Base-by-base conservation (phyloP, 1,140 invertebrate genomes). In the Zaprionus africanus region DNA sequence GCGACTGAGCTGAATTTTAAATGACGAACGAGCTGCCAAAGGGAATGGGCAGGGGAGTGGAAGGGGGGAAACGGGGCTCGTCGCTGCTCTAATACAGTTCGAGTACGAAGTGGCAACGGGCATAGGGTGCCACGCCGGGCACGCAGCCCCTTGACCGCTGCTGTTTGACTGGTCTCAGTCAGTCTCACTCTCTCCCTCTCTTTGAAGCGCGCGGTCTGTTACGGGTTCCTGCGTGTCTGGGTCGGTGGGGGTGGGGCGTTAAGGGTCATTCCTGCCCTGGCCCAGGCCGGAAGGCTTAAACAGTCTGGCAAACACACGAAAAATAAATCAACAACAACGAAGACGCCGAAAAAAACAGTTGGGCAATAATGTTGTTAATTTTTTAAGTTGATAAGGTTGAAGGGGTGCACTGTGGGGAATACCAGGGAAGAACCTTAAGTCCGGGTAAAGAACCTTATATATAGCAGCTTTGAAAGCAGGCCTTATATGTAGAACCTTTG, bases 301-400 rank as follows among this genome's bases (percentile, higher is more conserved):
- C 22, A 64, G 71, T 68, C 46, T 64, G 57, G 71, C 65, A 65
- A 76, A 36, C 75, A 67, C 26, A 78, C 70, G 41, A 65, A 63
- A 24, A 71, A 65, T 56, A 79, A 81, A 79, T 75, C 67, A 79
- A 81, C 65, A 75, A 85, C 41, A 17, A 17, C n/a, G 41, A 46
- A n/a, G 41, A 46, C 6, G n/a, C 6, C 38, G 15, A 41, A 46
- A 46, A 72, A 71, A 71, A 71, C 84, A 88, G 88, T 88, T 88
- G 46, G 51, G 53, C 54, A 79, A 88, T 88, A 88, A 88, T 79
- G 81, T 88, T 88, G 81, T 88, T 88, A 83, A 88, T 88, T 88
- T 88, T 88, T 88, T 88, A 90, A 88, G 73, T 82, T 77, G 70
- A 80, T 88, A 84, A 84, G 78, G 78, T 72, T 78, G 82, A 75